phyloP scores from a whole-genome alignment of 2,888 invertebrate genomes.

The Periphyllus acericola region DNA sequence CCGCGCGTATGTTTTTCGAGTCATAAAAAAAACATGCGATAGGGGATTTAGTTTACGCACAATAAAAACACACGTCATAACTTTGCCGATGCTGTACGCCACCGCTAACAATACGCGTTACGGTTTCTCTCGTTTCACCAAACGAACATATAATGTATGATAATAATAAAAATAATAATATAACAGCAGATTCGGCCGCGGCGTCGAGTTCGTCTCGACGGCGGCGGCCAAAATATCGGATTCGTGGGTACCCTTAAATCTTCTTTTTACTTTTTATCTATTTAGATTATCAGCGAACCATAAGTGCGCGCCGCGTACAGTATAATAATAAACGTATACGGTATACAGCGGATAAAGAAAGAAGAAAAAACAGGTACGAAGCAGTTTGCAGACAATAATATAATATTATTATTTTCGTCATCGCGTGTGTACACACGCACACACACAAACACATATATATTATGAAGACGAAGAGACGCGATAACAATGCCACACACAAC shows the following conservation, averaged over 20 bases:
- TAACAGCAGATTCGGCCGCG: constrained; percentile 4
- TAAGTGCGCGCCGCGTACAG: not conserved
- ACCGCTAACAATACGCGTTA: constrained; percentile 13
- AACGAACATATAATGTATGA: not conserved
- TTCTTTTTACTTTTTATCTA: constrained; percentile 31
- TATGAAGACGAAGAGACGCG: constrained; percentile 7
- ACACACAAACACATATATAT: not conserved
- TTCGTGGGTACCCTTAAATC: not conserved
- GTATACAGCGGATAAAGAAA: not conserved
- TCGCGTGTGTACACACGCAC: not conserved
- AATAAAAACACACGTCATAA: constrained; percentile 39
- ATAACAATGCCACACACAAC: constrained; percentile 31
- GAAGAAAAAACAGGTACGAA: not conserved
- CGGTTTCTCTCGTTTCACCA: constrained; percentile 18
- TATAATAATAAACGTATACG: not conserved
- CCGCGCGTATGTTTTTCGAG: constrained; percentile 4
- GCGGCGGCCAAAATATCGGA: not conserved
- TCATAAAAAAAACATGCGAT: not conserved
- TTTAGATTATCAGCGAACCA: constrained; percentile 43
- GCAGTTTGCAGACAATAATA: constrained; percentile 27
- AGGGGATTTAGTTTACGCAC: constrained; percentile 26
- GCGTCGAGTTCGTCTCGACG: constrained; percentile 16
- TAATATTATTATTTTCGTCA: constrained; percentile 28
- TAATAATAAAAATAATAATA: not conserved
- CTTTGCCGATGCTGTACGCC: not conserved